Conservation (phyloP, 1,140 invertebrate genomes). For the Coenobita brevimanus region DNA sequence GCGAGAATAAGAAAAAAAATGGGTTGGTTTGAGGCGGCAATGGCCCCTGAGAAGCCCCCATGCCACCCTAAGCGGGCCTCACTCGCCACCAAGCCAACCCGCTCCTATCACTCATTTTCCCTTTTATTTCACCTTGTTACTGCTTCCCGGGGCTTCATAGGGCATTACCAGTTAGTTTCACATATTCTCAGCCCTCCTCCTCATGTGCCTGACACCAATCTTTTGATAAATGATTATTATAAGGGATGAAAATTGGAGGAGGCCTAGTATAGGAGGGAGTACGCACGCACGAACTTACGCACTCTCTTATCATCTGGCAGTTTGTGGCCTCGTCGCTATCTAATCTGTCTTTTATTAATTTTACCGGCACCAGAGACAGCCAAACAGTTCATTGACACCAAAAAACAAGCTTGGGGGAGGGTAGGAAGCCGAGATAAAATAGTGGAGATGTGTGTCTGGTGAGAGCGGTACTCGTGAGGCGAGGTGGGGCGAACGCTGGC, state of each 20-base stretch:
- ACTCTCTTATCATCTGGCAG: slow-evolving; percentile 23
- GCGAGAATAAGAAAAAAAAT: slow-evolving; percentile 31
- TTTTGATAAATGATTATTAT: slow-evolving; percentile 35
- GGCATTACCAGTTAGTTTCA: not conserved
- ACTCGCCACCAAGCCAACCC: slow-evolving; percentile 24
- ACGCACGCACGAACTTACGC: slow-evolving; percentile 53
- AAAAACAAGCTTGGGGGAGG: not conserved
- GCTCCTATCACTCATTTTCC: slow-evolving; percentile 13
- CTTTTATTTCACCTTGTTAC: not conserved
- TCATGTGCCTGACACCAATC: not conserved
- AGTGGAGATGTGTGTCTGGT: slow-evolving; percentile 18
- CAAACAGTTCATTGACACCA: not conserved
- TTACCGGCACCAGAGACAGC: slow-evolving; percentile 19
- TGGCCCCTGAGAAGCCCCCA: slow-evolving; percentile 51
- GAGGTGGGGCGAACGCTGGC: slow-evolving; percentile 26
- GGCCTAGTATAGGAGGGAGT: slow-evolving; percentile 57
- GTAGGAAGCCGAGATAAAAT: slow-evolving; percentile 22
- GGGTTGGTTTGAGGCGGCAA: slow-evolving; percentile 46
- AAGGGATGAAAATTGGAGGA: slow-evolving; percentile 58
- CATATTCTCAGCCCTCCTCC: not conserved
- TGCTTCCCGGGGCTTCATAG: too few relatives aligned
- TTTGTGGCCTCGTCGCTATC: not conserved
- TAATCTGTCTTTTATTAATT: slow-evolving; percentile 24
- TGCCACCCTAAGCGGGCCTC: slow-evolving; percentile 60
- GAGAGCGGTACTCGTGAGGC: not conserved